A percentile compares a stretch with the other conserved stretches of the same genome.
Evolutionary conservation across 1,140 invertebrate species (phyloP).

Genomic region (Drosophila grimshawi): DNA sequence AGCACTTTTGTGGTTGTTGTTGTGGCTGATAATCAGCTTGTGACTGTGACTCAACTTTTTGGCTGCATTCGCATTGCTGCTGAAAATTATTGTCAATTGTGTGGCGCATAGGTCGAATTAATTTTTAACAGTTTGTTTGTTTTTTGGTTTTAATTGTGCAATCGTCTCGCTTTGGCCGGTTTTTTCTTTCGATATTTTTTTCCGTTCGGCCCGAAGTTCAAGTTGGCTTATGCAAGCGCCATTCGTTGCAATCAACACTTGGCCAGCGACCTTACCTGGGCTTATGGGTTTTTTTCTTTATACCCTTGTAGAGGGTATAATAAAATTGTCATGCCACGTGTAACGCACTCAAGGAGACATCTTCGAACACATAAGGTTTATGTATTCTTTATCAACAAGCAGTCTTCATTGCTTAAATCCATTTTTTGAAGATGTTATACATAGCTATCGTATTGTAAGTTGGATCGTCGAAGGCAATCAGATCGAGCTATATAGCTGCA

Average conservation of each 20-base stretch:
- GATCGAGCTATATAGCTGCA: too few species aligned
- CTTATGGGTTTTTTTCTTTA: neutral
- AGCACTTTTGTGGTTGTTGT: slow-evolving; percentile 41
- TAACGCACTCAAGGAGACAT: too few species aligned
- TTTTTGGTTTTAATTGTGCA: slow-evolving; percentile 69
- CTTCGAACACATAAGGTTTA: too few species aligned
- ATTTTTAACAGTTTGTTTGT: slow-evolving; percentile 57
- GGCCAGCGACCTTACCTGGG: slow-evolving; percentile 53
- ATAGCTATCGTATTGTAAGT: too few species aligned
- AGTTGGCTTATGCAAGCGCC: slow-evolving; percentile 50
- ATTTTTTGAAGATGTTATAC: too few species aligned
- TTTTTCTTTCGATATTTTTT: slow-evolving; percentile 3
- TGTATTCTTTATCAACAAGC: too few species aligned
- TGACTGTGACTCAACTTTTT: slow-evolving; percentile 65
- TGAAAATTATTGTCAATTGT: slow-evolving; percentile 78
- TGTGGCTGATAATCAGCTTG: slow-evolving; percentile 63
- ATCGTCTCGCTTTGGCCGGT: slow-evolving; percentile 44
- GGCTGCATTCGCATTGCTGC: slow-evolving; percentile 51
- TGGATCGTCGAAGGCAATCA: too few species aligned
- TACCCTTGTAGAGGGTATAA: too few species aligned
- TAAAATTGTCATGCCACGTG: too few species aligned
- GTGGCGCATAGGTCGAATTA: slow-evolving; percentile 65
- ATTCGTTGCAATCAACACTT: slow-evolving; percentile 31
- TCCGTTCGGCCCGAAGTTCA: slow-evolving; percentile 43
- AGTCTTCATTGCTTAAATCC: too few species aligned